Evolutionary conservation across 92 coral and sea anemone genomes (phyloP).

Genomic region (Ricordea florida): DNA sequence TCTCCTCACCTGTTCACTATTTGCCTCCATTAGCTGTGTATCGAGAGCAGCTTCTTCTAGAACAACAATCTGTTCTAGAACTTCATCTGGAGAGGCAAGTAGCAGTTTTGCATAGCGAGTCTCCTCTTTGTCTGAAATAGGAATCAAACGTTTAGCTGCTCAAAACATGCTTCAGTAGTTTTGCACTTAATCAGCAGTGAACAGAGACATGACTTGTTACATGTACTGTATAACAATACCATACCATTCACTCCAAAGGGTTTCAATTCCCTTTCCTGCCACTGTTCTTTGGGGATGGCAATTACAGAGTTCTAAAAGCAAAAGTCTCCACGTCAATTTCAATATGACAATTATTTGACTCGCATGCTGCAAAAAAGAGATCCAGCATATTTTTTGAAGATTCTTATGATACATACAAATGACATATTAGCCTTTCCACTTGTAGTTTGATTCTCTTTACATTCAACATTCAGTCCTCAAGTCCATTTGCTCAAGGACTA

Average conservation of each 20-base stretch:
- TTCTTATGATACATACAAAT: too few species aligned
- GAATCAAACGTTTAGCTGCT: background rate
- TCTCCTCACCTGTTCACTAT: conserved; percentile 69
- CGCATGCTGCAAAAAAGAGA: too few species aligned
- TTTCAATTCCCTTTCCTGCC: conserved; percentile 79
- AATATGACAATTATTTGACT: background rate
- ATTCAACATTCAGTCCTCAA: too few species aligned
- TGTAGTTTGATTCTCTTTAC: too few species aligned
- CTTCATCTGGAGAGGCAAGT: conserved; percentile 84
- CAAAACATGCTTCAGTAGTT: background rate
- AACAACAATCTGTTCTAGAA: conserved; percentile 76
- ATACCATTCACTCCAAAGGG: conserved; percentile 79
- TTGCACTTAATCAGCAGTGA: background rate
- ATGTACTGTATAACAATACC: background rate
- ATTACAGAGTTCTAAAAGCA: conserved; percentile 69
- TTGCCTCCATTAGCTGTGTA: conserved; percentile 68
- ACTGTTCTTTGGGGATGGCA: conserved; percentile 84
- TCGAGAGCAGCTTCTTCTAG: conserved; percentile 73
- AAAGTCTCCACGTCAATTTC: background rate
- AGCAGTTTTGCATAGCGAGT: conserved; percentile 85
- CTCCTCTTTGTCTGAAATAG: conserved; percentile 67
- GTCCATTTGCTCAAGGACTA: too few species aligned
- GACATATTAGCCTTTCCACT: too few species aligned
- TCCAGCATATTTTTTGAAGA: too few species aligned
- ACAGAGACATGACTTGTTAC: background rate